These are phyloP conservation scores for Ceratina calcarata DNA, from an alignment of 1,140 invertebrate species.

Conservation along the genomic window DNA sequence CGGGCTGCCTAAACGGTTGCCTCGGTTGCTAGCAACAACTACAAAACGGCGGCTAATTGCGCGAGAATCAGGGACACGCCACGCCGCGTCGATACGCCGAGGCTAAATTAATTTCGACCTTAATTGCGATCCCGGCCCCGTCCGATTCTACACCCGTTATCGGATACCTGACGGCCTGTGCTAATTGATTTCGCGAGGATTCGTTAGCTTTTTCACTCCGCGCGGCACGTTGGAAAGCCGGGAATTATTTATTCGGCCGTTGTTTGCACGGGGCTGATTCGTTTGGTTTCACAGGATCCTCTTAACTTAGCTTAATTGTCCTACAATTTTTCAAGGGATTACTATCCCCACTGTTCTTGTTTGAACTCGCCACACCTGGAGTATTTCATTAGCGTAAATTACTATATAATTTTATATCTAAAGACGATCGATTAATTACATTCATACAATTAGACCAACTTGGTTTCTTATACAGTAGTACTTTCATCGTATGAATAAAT, in stretches of 20 bases:
- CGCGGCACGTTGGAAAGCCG: background rate
- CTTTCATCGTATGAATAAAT: too few species aligned
- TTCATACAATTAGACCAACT: too few species aligned
- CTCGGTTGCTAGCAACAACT: constrained; percentile 35
- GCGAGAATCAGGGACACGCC: constrained; percentile 21
- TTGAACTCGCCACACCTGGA: too few species aligned
- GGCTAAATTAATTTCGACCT: constrained; percentile 55
- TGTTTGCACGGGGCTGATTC: background rate
- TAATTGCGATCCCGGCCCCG: constrained; percentile 41
- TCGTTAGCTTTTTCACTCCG: constrained; percentile 10
- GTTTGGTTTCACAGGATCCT: too few species aligned
- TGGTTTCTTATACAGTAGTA: too few species aligned
- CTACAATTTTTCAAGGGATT: too few species aligned
- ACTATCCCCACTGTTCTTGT: too few species aligned
- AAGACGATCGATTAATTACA: too few species aligned
- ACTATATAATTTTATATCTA: too few species aligned
- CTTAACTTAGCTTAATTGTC: too few species aligned
- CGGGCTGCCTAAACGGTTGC: constrained; percentile 23
- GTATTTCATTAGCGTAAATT: too few species aligned
- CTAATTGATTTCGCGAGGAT: constrained; percentile 41
- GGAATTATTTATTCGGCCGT: background rate
- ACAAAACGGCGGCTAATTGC: constrained; percentile 50
- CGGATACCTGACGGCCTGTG: constrained; percentile 17
- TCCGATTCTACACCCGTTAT: constrained; percentile 21
- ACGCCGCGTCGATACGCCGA: constrained; percentile 30